Conservation (phyloP, 2,113 vertebrate genomes). For the Lepisosteus osseus region DNA sequence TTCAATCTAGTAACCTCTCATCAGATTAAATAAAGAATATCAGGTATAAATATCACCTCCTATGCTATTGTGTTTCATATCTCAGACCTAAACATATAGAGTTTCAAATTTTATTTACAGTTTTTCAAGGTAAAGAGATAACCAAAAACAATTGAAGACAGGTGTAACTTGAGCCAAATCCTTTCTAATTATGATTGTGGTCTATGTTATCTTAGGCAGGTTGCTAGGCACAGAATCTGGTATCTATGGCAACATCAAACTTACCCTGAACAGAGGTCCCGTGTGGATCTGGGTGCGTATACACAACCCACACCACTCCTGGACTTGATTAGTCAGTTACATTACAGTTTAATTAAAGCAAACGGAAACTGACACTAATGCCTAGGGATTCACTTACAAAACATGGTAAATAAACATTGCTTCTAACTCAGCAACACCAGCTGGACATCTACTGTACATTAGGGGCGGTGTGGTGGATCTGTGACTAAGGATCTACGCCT, state of each 20-base stretch:
- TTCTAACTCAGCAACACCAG: background rate
- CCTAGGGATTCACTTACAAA: constrained; percentile 11
- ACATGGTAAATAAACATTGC: background rate
- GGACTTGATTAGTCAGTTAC: constrained; percentile 16
- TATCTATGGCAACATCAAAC: constrained; percentile 26
- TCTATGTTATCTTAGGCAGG: constrained; percentile 7
- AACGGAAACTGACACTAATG: constrained; percentile 1
- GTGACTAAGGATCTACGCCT: no score
- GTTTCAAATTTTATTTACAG: no score
- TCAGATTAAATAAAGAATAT: no score
- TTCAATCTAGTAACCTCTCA: no score
- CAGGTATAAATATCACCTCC: no score
- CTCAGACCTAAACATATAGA: no score
- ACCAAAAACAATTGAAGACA: background rate
- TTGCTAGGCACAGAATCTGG: constrained; percentile 25
- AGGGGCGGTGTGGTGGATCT: no score
- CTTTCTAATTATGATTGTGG: constrained; percentile 19
- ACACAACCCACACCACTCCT: constrained; percentile 1
- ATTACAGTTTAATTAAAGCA: constrained; percentile 18
- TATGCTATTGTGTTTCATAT: no score
- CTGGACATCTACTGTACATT: background rate
- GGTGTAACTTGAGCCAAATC: constrained; percentile 23
- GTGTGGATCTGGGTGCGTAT: constrained; percentile 4
- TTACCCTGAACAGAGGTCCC: constrained; percentile 10
- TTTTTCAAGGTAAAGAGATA: no score